Base-by-base conservation (phyloP, 1,140 invertebrate species). In the Drosophila virilis region DNA sequence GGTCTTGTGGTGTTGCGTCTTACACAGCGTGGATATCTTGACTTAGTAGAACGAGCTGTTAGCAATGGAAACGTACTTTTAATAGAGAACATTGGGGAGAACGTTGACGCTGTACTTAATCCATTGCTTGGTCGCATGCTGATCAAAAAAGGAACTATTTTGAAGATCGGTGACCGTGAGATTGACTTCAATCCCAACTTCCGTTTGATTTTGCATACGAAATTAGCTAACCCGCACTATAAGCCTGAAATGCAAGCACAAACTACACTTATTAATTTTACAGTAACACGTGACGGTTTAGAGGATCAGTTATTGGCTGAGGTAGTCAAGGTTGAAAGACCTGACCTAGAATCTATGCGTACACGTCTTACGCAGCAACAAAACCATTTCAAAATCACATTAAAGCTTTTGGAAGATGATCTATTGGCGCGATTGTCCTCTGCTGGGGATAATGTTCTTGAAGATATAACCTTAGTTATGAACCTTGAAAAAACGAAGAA, bases 201-300 rank as follows among this genome's bases (percentile, higher is more conserved):
- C 92, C 94, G 95, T 13, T 93, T 99, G 0, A 96, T 98, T 69
- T 92, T 99, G 1, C 98, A 99, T 84, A 98, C 98, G 1, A 99
- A 99, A 93, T 91, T 99, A 45, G 97, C 96, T 1, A 99, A 98
- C 93, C 98, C 98, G 6, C 98, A 98, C 92, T 99, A 98, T 89
- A 98, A 98, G 90, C 98, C 98, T 0, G 98, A 99, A 93, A 97
- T 99, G 95, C 98, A 99, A 92, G 98, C 98, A 0, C 98, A 99
- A 93, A 97, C 97, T 13, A 98, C 98, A 3, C 93, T 99, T 4
- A 98, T 99, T 57, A 98, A 98, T 92, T 99, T 98, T 88, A 98
- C 98, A 33, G 98, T 99, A 0, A 99, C 98, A 0, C 95, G 95
- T 78, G 97, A 98, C 92, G 97, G 97, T 48, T 93, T 99, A 6